Base-by-base conservation (phyloP, 2,797 vertebrate genomes). In the Capromys pilorides region DNA sequence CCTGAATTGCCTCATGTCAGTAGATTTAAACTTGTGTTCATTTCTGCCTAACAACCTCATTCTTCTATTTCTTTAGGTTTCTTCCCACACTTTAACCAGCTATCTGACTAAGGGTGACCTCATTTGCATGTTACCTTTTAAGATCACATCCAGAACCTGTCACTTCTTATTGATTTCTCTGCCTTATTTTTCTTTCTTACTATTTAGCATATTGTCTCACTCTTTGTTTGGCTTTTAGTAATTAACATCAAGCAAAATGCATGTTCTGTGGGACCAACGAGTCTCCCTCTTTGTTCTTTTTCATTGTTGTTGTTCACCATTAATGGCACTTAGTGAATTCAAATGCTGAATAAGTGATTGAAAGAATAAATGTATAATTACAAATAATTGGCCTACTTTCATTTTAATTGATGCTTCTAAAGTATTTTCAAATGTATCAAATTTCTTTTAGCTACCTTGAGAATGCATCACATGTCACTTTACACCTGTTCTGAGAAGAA, bases 401-500 rank as follows among this genome's bases (percentile, higher is more conserved):
- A 51, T 77, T 90, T 88, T 61, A 84, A 49, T 13, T 31, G 16
- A 77, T 93, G 78, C 12, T 51, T 93, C 62, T 92, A 57, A 85
- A 61, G 14, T 69, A 54, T 79, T 80, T 79, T 59, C 22, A 75
- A 11, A 80, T 75, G 39, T 19, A 71, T 77, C 81, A 57, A 21
- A 64, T 78, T 59, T 91, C 13, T 93, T 85, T 75, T 54, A 36
- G 69, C 33, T 57, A 64, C 3, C 8, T 84, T 36, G 49, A 79
- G 45, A 78, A 82, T 36, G 18, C 21, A 41, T 3, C 4, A 39
- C 18, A 51, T 95, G 82, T 94, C n/a, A 92, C 6, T 75, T 78
- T 91, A 95, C 45, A 78, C n/a, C 31, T 82, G 84, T 93, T 77
- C 93, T 96, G 93, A 82, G 94, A 92, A 59, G 31, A 84, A 87